These are phyloP conservation scores for Serranus cabrilla DNA, from an alignment of 2,797 vertebrate species.

Conservation along the genomic window DNA sequence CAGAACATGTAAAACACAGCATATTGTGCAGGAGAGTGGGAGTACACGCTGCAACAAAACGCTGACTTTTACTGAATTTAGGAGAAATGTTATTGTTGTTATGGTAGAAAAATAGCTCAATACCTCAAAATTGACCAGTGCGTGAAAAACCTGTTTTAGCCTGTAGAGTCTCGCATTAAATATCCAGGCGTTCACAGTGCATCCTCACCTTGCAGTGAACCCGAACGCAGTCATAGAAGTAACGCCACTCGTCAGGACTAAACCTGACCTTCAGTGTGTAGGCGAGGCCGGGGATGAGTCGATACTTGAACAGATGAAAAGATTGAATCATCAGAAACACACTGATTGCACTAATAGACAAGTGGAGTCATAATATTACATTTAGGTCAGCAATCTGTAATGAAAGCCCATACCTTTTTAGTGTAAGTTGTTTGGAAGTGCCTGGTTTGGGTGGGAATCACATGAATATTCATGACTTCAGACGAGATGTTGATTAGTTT, in stretches of 20 bases:
- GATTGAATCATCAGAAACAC: conserved; percentile 26
- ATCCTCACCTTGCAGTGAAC: conserved; percentile 91
- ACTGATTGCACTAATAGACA: conserved; percentile 19
- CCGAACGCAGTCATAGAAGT: conserved; percentile 93
- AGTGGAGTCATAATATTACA: conserved; percentile 17
- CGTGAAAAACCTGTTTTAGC: too few species aligned
- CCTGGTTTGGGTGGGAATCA: conserved; percentile 92
- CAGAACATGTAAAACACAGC: too few species aligned
- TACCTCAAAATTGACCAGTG: too few species aligned
- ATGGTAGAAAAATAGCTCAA: too few species aligned
- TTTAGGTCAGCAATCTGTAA: conserved; percentile 32
- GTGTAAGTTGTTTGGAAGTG: conserved; percentile 92
- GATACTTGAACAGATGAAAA: conserved; percentile 79
- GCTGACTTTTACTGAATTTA: too few species aligned
- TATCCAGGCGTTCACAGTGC: neutral
- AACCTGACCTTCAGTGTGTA: conserved; percentile 87
- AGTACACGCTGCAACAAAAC: too few species aligned
- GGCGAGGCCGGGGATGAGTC: conserved; percentile 92
- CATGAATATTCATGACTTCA: conserved; percentile 87
- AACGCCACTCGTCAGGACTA: conserved; percentile 93
- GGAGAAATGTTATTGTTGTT: too few species aligned
- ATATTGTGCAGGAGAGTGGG: too few species aligned
- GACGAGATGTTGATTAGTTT: conserved; percentile 92
- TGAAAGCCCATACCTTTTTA: conserved; percentile 87
- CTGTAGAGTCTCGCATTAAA: too few species aligned